These are phyloP conservation scores for Brachionus plicatilis DNA, from an alignment of 1,140 invertebrate species.

Conservation along the genomic window DNA sequence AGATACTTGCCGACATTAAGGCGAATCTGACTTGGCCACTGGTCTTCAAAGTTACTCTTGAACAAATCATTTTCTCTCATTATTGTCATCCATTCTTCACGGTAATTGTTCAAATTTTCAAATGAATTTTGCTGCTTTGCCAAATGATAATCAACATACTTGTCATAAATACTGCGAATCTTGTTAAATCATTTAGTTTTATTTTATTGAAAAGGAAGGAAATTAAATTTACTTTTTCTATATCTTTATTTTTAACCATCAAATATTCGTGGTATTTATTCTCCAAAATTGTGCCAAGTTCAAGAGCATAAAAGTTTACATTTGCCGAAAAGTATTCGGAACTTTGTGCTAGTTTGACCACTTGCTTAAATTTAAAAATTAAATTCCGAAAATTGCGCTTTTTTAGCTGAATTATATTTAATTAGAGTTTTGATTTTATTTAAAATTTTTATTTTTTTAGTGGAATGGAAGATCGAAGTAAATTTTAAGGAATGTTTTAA, in stretches of 20 bases:
- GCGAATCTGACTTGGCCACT: background rate
- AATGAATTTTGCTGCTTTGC: background rate
- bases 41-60: background rate
- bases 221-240: background rate
- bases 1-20: background rate
- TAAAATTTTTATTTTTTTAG: no score
- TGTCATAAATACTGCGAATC: background rate
- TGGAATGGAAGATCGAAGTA: no score
- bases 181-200: background rate
- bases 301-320: background rate
- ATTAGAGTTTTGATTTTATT: background rate
- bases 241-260: background rate
- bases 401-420: background rate
- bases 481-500: no score
- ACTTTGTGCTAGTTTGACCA: background rate
- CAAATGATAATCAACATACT: background rate
- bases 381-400: background rate
- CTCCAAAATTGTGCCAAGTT: background rate
- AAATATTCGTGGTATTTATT: slow-evolving; percentile 23
- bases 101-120: background rate
- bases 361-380: background rate
- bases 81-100: slow-evolving; percentile 30
- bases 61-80: slow-evolving; percentile 33
- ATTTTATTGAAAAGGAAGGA: background rate
- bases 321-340: slow-evolving; percentile 31